Evolutionary conservation across 2,113 vertebrate species (phyloP), one percentile per base, ranked within the genome.

Genomic region (Dermatemys mawii): DNA sequence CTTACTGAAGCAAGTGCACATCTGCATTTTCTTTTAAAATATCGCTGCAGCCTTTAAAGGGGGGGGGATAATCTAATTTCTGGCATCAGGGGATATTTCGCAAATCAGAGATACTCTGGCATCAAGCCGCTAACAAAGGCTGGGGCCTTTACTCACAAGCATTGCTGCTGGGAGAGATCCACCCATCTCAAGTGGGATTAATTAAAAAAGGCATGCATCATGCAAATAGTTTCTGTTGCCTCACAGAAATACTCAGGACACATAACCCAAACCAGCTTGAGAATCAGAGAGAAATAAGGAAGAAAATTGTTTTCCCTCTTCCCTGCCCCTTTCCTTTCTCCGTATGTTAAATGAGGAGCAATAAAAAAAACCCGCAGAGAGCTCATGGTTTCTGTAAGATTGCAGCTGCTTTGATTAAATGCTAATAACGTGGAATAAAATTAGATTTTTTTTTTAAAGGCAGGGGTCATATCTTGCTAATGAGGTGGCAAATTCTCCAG

Each of bases 141-240:
- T 90, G 93, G 89, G 96, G 96, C 92, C 90, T 95, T 75, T 76
- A 86, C 94, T 93, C 93, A 81, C 89, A 95, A 89, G 83, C 87
- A 95, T 97, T 94, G 84, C 83, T 96, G 94, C 84, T 96, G 94
- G 93, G 96, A 93, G 95, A 96, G 96, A 96, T 81, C 93, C 96
- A 93, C 92, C 92, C 93, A 86, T 93, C 88, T 97, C 93, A 93
- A 97, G 96, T 98, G 98, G 97, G 95, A 98, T 96, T 93, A 97
- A 98, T 98, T 96, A 98, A 94, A 93, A 93, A 89, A 96, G 93
- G 97, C 96, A 60, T 93, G 94, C 73, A 89, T 92, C 93, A 92
- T 94, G 94, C 93, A 93, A 97, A 73, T 53, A 90, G 86, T 97
- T 94, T 96, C 97, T 96, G 92, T 93, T 96, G 96, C 95, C 93